Percentiles rank a stretch among this genome's conserved stretches.
phyloP scores from a whole-genome alignment of 2,113 vertebrate species.

The Centropus bengalensis region DNA sequence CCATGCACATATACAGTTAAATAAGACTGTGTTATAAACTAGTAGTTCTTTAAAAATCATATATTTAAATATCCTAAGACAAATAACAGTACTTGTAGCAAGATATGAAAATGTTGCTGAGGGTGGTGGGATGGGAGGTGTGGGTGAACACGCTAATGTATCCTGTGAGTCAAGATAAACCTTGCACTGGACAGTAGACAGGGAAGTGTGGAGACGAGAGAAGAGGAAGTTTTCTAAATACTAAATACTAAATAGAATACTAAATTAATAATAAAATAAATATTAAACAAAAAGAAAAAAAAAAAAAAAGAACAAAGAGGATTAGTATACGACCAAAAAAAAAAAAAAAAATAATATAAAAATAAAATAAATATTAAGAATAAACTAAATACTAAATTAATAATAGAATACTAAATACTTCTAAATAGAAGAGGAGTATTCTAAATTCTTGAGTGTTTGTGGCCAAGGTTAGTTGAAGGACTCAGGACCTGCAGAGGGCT shows the following conservation, averaged over 20 bases:
- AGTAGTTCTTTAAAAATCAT: rapidly evolving
- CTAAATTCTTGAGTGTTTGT: neutral
- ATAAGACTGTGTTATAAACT: neutral
- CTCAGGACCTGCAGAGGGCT: neutral
- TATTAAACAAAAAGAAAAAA: too few relatives aligned
- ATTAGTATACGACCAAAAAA: too few relatives aligned
- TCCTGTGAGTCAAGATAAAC: neutral
- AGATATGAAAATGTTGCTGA: neutral
- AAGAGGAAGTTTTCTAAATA: neutral
- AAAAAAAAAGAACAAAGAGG: too few relatives aligned
- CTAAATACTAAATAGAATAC: too few relatives aligned
- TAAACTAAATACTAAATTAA: too few relatives aligned
- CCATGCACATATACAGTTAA: neutral
- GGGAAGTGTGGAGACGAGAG: neutral
- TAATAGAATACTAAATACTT: too few relatives aligned
- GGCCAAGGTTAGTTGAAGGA: neutral
- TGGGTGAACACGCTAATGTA: neutral
- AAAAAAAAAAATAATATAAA: too few relatives aligned
- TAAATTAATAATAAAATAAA: too few relatives aligned
- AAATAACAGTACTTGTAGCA: neutral
- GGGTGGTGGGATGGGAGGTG: neutral
- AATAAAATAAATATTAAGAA: too few relatives aligned
- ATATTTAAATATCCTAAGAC: neutral
- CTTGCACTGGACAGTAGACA: neutral
- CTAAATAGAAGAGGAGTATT: neutral